Percentiles rank a stretch among this genome's conserved stretches.
Conservation (phyloP, 2,888 invertebrate genomes). For the Trachelus troglodyta region DNA sequence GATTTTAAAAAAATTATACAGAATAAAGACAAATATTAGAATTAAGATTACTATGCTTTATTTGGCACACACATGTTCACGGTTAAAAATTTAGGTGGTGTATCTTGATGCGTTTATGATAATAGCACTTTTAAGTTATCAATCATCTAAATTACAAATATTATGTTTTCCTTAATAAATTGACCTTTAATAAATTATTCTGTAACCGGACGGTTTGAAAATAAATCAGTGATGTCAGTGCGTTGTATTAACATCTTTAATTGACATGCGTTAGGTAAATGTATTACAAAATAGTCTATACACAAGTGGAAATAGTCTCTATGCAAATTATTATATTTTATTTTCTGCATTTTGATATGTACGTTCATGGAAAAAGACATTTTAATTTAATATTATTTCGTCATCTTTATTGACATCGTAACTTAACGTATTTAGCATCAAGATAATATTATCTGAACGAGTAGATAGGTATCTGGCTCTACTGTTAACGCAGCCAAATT, state of each 20-base stretch:
- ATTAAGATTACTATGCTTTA: background rate
- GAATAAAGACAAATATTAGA: background rate
- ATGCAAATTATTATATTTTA: background rate
- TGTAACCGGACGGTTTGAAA: background rate
- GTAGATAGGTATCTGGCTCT: slow-evolving; percentile 16
- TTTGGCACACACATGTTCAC: background rate
- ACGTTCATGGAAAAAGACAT: background rate
- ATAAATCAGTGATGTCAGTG: background rate
- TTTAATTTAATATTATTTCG: background rate
- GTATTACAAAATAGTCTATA: background rate
- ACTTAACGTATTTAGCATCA: slow-evolving; percentile 6
- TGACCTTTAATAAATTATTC: background rate
- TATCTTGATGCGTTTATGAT: background rate
- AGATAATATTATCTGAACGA: slow-evolving; percentile 7
- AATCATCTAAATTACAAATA: background rate
- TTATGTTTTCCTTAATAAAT: background rate
- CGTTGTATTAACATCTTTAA: background rate
- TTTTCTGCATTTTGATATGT: background rate
- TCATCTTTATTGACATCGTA: slow-evolving; percentile 15
- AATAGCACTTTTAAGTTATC: background rate
- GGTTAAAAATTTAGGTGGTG: background rate
- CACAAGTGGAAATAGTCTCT: background rate
- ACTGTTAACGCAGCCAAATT: slow-evolving; percentile 25
- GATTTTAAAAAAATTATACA: background rate
- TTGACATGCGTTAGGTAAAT: background rate